Base-by-base conservation (phyloP, 1,140 invertebrate genomes). In the Triops longicaudatus region DNA sequence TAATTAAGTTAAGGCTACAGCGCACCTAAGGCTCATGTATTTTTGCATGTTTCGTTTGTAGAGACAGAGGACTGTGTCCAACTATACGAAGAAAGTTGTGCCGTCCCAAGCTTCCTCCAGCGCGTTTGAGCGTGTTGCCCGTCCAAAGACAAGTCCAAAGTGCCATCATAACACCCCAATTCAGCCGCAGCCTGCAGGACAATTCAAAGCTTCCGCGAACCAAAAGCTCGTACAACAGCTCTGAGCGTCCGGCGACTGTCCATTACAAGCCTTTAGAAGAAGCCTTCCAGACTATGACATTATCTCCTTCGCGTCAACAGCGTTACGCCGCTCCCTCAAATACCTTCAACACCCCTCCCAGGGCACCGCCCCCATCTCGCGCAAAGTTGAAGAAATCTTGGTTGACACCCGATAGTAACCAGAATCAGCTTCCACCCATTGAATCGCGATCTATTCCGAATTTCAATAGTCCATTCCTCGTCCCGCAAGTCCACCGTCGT, bases 231-330 rank as follows among this genome's bases (percentile, higher is more conserved):
- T 63, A 63, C 50, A 63, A 22, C 22, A 2, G 50, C 6, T 63
- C 50, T 5, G 50, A 63, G 5, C 50, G 50, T 22, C 50, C 50
- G 22, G 50, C 50, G 10, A 63, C 10, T 22, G 50, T 22, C 50
- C 50, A 63, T 63, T 63, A 63, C 50, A 63, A 63, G 50, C 50
- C 50, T 22, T 63, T 63, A 22, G 50, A 63, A 63, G 50, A 63
- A 63, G 6, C 50, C 50, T 63, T 63, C 17, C 50, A 63, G 10
- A 2, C 10, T 17, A 63, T 63, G 50, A 63, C 50, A 22, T 22
- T 63, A 2, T 63, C 50, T 63, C 14, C 31, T 37, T 2, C 7
- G 31, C 31, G 50, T 6, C 50, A 17, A 17, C 14, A 63, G 14
- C 50, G 3, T 63, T 63, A 63, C 14, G 17, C 10, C 14, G 17